Base-by-base conservation (phyloP, 2,888 invertebrate genomes). In the Mesochorus sp. region DNA sequence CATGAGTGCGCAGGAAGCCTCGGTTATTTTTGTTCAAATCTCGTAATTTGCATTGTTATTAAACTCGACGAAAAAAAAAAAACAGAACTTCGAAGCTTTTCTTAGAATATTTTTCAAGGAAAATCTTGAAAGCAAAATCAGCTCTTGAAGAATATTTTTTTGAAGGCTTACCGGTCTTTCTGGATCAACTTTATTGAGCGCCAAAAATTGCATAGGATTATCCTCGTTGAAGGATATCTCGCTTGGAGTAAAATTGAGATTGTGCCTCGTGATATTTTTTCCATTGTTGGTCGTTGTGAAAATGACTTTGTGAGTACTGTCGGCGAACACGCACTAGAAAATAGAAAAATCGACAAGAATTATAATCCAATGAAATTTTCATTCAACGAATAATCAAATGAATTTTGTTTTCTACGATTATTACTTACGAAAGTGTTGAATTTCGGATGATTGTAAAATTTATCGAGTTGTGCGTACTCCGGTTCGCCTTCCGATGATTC, bases 261-360 rank as follows among this genome's bases (percentile, higher is more conserved):
- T 91, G 1, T 94, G 92, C 79, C 93, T 92, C 39, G 91, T 91
- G 80, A 97, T 94, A n/a, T 92, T 94, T 44, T 91, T 91, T 0
- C 96, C 96, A 91, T 95, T 94, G 90, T 97, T 94, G 47, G 91
- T 92, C 0, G 97, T 97, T 68, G 95, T 94, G 88, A 95, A 97
- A 28, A 97, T 92, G 81, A 94, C 93, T 86, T 95, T 95, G 89
- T 97, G 94, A 39, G 93, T 92, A 1, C 95, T 93, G 89, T 98
- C 98, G 62, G 96, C 94, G 90, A 98, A 97, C 0, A 97, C 94
- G 90, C 96, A 96, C 97, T 97, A 92, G 51, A 93, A 93, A 71
- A 82, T 79, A 55, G 5, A 59, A 55, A 31, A n/a, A 28, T 0
- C 8, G 19, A 17, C 3, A 31, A 10, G 4, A 37, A 1, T 0